These are phyloP conservation scores for Acleris sparsana DNA, from an alignment of 2,888 invertebrate genomes.

Conservation along the genomic window DNA sequence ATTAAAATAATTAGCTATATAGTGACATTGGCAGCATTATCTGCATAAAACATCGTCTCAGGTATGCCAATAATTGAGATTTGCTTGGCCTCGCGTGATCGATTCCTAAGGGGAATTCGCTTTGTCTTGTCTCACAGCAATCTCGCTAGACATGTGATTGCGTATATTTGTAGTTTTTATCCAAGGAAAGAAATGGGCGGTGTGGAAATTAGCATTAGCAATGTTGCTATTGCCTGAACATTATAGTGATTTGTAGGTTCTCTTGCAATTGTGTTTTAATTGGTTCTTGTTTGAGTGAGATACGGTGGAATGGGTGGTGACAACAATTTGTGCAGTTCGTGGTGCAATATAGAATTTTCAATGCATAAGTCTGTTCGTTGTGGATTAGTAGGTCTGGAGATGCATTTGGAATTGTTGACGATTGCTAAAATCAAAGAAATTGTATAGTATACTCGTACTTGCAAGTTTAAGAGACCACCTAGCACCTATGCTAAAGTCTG, in stretches of 20 bases:
- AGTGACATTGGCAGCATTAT: slow-evolving; percentile 46
- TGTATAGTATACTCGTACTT: no score
- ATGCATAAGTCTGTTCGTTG: no score
- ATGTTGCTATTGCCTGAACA: slow-evolving; percentile 21
- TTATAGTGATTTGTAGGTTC: slow-evolving; percentile 22
- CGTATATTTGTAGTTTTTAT: slow-evolving; percentile 50
- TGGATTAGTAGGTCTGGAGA: no score
- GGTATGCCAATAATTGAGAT: slow-evolving; percentile 61
- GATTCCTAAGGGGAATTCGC: slow-evolving; percentile 62
- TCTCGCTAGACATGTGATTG: slow-evolving; percentile 52
- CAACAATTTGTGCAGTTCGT: not conserved
- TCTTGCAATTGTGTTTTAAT: slow-evolving; percentile 21
- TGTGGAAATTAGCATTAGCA: slow-evolving; percentile 37
- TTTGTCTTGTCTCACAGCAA: slow-evolving; percentile 52
- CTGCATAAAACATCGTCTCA: slow-evolving; percentile 56
- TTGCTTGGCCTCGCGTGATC: slow-evolving; percentile 67
- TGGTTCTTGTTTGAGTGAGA: not conserved
- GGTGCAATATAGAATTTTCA: no score
- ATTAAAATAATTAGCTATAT: slow-evolving; percentile 39
- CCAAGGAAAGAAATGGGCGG: slow-evolving; percentile 46
- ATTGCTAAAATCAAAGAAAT: no score
- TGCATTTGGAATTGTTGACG: no score
- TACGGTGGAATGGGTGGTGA: not conserved
- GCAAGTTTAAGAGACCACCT: no score
- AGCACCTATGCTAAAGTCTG: no score